phyloP scores from a whole-genome alignment of 2,797 vertebrate species.

The Notolabrus celidotus region DNA sequence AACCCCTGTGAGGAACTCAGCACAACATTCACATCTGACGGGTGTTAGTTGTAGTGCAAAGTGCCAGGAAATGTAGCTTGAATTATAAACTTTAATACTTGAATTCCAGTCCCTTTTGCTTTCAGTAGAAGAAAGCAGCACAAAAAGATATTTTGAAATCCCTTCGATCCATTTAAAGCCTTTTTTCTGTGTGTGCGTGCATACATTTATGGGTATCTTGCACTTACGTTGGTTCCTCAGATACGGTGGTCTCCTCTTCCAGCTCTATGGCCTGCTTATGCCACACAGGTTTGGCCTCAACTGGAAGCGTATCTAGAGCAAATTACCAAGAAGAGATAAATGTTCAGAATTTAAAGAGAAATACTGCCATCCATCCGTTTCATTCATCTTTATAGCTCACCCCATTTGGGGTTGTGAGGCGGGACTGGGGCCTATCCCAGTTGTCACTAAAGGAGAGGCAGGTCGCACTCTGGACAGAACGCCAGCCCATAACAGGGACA shows the following conservation, averaged over 20 bases:
- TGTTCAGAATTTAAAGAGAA: neutral
- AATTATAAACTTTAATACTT: conserved; percentile 4
- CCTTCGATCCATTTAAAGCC: neutral
- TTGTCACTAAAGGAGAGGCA: too few relatives aligned
- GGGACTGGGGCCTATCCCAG: too few relatives aligned
- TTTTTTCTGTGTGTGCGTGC: accelerated
- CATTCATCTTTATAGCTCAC: too few relatives aligned
- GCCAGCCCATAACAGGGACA: neutral
- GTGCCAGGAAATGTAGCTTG: neutral
- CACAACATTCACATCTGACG: conserved; percentile 46
- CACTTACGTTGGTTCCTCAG: conserved; percentile 96
- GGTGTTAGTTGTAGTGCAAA: neutral
- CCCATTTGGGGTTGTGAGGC: too few relatives aligned
- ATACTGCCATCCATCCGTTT: too few relatives aligned
- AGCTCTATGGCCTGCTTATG: conserved; percentile 97
- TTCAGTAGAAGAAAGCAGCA: conserved; percentile 2
- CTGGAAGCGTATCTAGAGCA: conserved; percentile 89
- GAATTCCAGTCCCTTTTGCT: neutral
- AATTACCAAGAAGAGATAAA: neutral
- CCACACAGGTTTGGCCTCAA: conserved; percentile 95
- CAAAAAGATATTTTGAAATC: neutral
- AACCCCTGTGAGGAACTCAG: conserved; percentile 51
- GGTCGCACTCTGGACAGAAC: too few relatives aligned
- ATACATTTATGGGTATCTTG: too few relatives aligned
- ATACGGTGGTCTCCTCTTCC: conserved; percentile 89